These are phyloP conservation scores for Catalaphyllia jardinei DNA, from an alignment of 64 coral and sea anemone genomes.

Conservation along the genomic window DNA sequence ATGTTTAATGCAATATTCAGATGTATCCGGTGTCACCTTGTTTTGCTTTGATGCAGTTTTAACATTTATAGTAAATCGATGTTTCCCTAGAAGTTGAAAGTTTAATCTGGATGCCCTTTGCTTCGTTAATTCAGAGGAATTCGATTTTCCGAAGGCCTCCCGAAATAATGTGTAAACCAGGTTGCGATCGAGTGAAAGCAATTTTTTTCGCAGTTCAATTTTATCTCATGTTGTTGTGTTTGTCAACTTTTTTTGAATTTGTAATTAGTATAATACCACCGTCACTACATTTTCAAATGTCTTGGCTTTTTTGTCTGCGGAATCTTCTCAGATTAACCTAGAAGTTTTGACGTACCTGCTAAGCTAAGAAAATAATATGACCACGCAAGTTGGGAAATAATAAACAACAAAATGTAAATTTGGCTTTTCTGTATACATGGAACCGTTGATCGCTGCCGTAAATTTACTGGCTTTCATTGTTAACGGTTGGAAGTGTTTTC, in stretches of 20 bases:
- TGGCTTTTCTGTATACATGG: background rate
- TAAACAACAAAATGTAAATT: conserved; percentile 19
- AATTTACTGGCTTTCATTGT: background rate
- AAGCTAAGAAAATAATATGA: background rate
- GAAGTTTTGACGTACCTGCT: background rate
- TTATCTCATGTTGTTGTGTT: background rate
- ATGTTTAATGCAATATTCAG: conserved; percentile 29
- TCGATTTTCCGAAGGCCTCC: background rate
- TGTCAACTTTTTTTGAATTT: conserved; percentile 10
- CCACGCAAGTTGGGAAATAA: background rate
- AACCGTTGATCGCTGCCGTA: background rate
- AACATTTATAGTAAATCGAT: background rate
- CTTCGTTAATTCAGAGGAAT: background rate
- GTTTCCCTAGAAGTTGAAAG: background rate
- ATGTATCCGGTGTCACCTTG: conserved; percentile 1
- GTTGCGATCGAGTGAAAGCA: background rate
- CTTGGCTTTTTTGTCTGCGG: background rate
- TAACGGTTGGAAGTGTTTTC: background rate
- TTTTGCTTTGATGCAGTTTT: conserved; percentile 14
- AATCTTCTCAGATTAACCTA: background rate
- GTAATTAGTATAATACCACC: background rate
- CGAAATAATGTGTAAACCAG: background rate
- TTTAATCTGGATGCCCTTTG: background rate
- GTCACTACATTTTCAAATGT: background rate
- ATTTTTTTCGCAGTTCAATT: background rate